These are phyloP conservation scores for Neoascia interrupta DNA, from an alignment of 2,888 invertebrate species.

Conservation along the genomic window DNA sequence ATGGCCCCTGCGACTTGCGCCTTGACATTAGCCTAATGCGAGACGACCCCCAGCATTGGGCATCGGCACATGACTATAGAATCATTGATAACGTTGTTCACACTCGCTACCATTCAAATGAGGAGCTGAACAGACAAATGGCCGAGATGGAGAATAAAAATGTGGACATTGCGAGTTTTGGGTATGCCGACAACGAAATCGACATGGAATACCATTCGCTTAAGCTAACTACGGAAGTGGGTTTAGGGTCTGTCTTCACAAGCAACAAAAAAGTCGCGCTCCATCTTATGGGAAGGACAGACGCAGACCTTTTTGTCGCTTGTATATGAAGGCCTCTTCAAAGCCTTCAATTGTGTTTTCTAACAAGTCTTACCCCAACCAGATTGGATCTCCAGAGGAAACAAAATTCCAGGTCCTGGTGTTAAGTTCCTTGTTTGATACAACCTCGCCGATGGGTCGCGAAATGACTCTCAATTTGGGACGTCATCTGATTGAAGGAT, in stretches of 20 bases:
- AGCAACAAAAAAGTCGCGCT: too few relatives aligned
- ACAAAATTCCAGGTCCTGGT: constrained; percentile 90
- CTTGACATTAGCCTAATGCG: constrained; percentile 90
- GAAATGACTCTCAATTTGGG: constrained; percentile 91
- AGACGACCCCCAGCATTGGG: constrained; percentile 91
- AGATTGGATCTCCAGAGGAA: constrained; percentile 89
- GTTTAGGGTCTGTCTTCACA: too few relatives aligned
- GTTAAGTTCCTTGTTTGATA: constrained; percentile 89
- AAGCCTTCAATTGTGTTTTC: constrained; percentile 3
- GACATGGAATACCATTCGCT: constrained; percentile 85
- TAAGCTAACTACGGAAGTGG: constrained; percentile 87
- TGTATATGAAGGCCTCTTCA: neutral
- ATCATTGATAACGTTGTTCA: constrained; percentile 84
- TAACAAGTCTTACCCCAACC: too few relatives aligned
- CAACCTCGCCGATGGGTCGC: constrained; percentile 90
- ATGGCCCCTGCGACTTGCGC: constrained; percentile 81
- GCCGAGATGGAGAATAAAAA: constrained; percentile 86
- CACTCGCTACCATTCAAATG: constrained; percentile 84
- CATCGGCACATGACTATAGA: constrained; percentile 89
- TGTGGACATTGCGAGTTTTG: constrained; percentile 85
- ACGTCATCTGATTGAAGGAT: constrained; percentile 88
- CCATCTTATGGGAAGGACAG: too few relatives aligned
- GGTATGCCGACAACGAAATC: constrained; percentile 84
- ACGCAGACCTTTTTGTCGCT: too few relatives aligned
- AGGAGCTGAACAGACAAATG: constrained; percentile 84